Evolutionary conservation across 1,140 invertebrate species (phyloP), one percentile per base, ranked within the genome.

Genomic region (Globodera ellingtonae): DNA sequence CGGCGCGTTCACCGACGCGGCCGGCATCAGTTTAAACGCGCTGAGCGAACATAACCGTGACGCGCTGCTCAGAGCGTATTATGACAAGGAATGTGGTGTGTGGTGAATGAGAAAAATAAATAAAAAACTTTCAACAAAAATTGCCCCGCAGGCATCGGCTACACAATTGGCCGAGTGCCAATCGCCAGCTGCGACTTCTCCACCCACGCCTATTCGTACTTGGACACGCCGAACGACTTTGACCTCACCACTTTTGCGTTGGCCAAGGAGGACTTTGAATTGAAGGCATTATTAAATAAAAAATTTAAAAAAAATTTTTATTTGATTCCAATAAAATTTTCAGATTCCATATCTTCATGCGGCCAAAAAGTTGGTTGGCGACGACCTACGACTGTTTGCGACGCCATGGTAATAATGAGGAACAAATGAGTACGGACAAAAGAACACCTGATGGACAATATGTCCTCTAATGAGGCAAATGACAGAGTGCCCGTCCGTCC

Each of bases 171-270:
- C 21, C 89, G 94, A 66, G 91, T 94, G 2, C 94, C 94, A 1
- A 95, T 96, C 65, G 95, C 92, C 21, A 94, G 94, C 24, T 92
- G 92, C 84, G 95, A 97, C 89, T 95, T 94, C 88, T 94, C 93
- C 0, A 92, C 91, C 2, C 91, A 91, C 72, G 85, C 89, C 0
- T 94, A 94, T 85, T 92, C 93, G 0, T 93, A 94, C 84, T 93
- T 93, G 86, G 93, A 94, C 81, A 47, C 81, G 44, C 59, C 62
- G 2, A 75, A 85, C 50, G 93, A 95, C 90, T 91, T 91, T 4
- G 89, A 91, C 6, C 90, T 95, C 6, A 91, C 90, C 1, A 92
- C 93, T 83, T 95, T 93, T 90, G 90, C 92, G 15, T 89, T 94
- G 0, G 90, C 92, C 4, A 77, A 86, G 3, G 93, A 94, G 90